Evolutionary conservation across 2,888 invertebrate genomes (phyloP).

Genomic region (Chloroclysta siterata): DNA sequence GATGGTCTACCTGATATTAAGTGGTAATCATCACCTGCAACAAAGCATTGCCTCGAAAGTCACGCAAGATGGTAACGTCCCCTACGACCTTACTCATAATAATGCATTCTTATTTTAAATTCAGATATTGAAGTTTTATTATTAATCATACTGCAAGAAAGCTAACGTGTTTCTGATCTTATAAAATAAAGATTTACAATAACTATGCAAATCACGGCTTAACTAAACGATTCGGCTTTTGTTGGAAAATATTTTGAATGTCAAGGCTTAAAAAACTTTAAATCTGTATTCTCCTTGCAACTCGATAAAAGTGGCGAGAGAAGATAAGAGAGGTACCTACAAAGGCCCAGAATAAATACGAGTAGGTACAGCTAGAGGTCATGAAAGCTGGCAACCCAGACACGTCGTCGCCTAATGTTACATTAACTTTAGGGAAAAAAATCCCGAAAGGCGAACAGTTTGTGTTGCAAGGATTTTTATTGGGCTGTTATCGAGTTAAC

Average conservation of each 20-base stretch:
- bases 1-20: too few species aligned
- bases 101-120: too few species aligned
- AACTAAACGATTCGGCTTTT: constrained; percentile 7
- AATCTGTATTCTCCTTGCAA: constrained; percentile 44
- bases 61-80: too few species aligned
- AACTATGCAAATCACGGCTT: background rate
- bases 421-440: constrained; percentile 53
- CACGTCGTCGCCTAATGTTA: constrained; percentile 56
- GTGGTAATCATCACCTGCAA: too few species aligned
- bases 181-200: background rate
- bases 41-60: too few species aligned
- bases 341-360: constrained; percentile 16
- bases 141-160: background rate
- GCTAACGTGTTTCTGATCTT: background rate
- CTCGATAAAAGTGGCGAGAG: constrained; percentile 40
- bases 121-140: too few species aligned
- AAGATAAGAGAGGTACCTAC: constrained; percentile 12
- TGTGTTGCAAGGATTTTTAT: constrained; percentile 34
- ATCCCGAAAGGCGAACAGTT: constrained; percentile 34
- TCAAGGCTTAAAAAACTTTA: constrained; percentile 14
- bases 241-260: constrained; percentile 5
- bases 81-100: too few species aligned
- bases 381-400: constrained; percentile 45
- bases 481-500: constrained; percentile 32
- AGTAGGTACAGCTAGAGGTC: constrained; percentile 41